These are phyloP conservation scores for Thomomys bottae DNA, from an alignment of 2,113 vertebrate genomes.

Conservation along the genomic window DNA sequence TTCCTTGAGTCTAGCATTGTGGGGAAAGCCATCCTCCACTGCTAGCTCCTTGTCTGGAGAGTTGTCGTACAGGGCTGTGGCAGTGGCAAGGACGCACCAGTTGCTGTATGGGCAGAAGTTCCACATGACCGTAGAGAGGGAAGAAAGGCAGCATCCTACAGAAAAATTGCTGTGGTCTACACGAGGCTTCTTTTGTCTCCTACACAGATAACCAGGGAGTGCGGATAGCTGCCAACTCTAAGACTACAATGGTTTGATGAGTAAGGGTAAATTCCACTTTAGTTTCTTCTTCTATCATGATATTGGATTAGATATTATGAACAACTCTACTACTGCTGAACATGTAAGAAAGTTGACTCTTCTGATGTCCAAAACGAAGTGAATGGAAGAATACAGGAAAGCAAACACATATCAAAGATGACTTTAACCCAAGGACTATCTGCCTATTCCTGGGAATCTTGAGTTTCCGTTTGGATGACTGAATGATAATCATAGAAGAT, in stretches of 20 bases:
- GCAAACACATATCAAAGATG: not conserved
- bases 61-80: not conserved
- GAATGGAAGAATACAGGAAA: not conserved
- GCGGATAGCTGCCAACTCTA: not conserved
- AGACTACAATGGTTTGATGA: not conserved
- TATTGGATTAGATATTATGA: not conserved
- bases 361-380: not conserved
- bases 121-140: not conserved
- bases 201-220: not conserved
- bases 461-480: not conserved
- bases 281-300: slow-evolving; percentile 23
- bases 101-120: not conserved
- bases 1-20: not conserved
- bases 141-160: not conserved
- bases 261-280: slow-evolving; percentile 5
- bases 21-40: too few species aligned
- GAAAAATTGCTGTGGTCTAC: not conserved
- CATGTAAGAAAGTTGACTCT: not conserved
- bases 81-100: not conserved
- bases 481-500: not conserved
- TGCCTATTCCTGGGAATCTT: not conserved
- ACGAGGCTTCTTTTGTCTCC: not conserved
- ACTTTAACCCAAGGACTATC: not conserved
- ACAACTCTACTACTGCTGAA: not conserved
- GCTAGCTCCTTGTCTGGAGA: not conserved